Evolutionary conservation across 2,888 invertebrate genomes (phyloP).

Genomic region (Pollenia angustigena): DNA sequence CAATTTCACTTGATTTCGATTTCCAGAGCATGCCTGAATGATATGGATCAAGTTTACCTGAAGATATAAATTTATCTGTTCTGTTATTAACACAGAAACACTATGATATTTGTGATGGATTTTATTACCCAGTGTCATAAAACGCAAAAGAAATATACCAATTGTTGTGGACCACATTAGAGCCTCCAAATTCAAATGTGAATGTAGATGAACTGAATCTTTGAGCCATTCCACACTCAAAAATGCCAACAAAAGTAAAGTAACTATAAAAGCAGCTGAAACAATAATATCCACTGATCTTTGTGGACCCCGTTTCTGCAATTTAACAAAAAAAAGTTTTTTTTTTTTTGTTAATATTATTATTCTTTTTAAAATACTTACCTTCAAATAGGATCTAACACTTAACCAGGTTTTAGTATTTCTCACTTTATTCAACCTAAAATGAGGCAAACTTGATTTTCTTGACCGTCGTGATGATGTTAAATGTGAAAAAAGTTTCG

Average conservation of each 20-base stretch:
- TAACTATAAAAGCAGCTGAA: constrained; percentile 95
- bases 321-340: constrained; percentile 57
- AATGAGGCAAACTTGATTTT: constrained; percentile 97
- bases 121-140: constrained; percentile 96
- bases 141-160: constrained; percentile 94
- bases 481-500: constrained; percentile 97
- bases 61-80: constrained; percentile 93
- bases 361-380: constrained; percentile 80
- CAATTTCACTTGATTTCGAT: too few species aligned
- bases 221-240: constrained; percentile 91
- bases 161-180: constrained; percentile 95
- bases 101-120: constrained; percentile 97
- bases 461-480: constrained; percentile 96
- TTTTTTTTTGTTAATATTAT: too few species aligned
- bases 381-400: constrained; percentile 96
- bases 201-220: constrained; percentile 91
- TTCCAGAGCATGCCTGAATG: too few species aligned
- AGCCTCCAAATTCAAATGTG: constrained; percentile 93
- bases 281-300: constrained; percentile 98
- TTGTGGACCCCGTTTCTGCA: constrained; percentile 96
- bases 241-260: constrained; percentile 93
- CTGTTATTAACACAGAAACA: constrained; percentile 96
- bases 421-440: constrained; percentile 96
- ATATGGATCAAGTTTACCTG: constrained; percentile 79
- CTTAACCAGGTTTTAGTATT: constrained; percentile 99